These are phyloP conservation scores for Lepidiolamprologus cunningtoni DNA, from an alignment of 2,113 vertebrate species.

Conservation along the genomic window DNA sequence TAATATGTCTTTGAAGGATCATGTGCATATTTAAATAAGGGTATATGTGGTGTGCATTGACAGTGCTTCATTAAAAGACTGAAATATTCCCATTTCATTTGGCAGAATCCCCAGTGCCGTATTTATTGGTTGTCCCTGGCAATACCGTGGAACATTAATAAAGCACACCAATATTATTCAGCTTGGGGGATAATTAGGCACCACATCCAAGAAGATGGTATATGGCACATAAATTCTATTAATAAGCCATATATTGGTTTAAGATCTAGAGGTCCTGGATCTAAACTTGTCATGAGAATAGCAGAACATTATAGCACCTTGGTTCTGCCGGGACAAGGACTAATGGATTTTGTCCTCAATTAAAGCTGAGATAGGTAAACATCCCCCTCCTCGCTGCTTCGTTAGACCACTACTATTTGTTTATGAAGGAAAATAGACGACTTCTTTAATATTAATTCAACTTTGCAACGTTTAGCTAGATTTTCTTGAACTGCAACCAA, in stretches of 20 bases:
- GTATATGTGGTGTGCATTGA: constrained; percentile 24
- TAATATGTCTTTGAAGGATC: constrained; percentile 54
- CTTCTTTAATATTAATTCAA: background rate
- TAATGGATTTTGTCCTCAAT: constrained; percentile 22
- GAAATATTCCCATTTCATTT: constrained; percentile 62
- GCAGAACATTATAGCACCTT: constrained; percentile 25
- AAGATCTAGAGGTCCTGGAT: constrained; percentile 43
- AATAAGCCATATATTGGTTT: constrained; percentile 68
- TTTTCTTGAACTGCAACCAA: background rate
- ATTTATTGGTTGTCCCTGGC: constrained; percentile 65
- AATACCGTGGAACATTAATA: constrained; percentile 61
- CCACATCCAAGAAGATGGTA: constrained; percentile 42
- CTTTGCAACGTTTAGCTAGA: background rate
- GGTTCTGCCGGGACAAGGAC: constrained; percentile 29
- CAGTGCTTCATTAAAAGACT: constrained; percentile 65
- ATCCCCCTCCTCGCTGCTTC: background rate
- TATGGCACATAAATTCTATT: constrained; percentile 68
- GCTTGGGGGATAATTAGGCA: constrained; percentile 63
- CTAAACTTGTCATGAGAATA: constrained; percentile 53
- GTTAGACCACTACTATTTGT: background rate
- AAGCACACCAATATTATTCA: constrained; percentile 58
- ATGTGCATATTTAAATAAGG: constrained; percentile 49
- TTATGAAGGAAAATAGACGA: background rate
- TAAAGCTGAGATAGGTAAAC: constrained; percentile 30
- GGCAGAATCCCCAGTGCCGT: constrained; percentile 41